These are phyloP conservation scores for Drosophila mauritiana DNA, from an alignment of 1,140 invertebrate species.

Conservation along the genomic window DNA sequence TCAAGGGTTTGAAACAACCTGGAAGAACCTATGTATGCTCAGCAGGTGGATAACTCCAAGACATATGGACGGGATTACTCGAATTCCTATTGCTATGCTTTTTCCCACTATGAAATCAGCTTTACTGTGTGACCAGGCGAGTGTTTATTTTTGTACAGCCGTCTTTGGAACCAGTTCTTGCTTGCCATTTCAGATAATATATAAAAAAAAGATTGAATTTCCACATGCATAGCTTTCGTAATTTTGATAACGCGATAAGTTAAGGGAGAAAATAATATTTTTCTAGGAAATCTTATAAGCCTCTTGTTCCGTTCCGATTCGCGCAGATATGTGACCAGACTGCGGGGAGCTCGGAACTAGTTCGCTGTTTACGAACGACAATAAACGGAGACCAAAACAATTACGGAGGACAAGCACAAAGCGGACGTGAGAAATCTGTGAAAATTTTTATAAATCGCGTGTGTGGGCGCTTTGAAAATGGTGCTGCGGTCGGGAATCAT, in stretches of 20 bases:
- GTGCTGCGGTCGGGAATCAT: slow-evolving; percentile 82
- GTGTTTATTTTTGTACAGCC: neutral
- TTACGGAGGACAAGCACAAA: slow-evolving; percentile 76
- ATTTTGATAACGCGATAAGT: neutral
- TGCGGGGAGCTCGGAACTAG: slow-evolving; percentile 1
- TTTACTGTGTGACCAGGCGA: slow-evolving; percentile 7
- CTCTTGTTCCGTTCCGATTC: too few relatives aligned
- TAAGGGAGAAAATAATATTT: neutral
- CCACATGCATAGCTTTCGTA: too few relatives aligned
- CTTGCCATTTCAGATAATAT: neutral
- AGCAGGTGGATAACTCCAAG: neutral
- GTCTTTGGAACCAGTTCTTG: neutral
- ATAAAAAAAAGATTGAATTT: too few relatives aligned
- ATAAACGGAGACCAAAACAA: slow-evolving; percentile 77
- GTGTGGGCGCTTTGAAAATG: slow-evolving; percentile 80
- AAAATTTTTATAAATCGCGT: slow-evolving; percentile 80
- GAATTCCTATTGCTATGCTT: neutral
- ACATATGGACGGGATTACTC: neutral
- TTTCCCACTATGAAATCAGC: neutral
- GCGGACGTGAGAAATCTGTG: slow-evolving; percentile 74
- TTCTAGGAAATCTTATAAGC: neutral
- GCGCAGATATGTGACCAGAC: neutral
- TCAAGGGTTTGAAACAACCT: neutral
- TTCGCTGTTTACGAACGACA: slow-evolving; percentile 73
- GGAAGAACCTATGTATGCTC: too few relatives aligned